Evolutionary conservation across 2,888 invertebrate genomes (phyloP).

Genomic region (Heliconius ismenius): DNA sequence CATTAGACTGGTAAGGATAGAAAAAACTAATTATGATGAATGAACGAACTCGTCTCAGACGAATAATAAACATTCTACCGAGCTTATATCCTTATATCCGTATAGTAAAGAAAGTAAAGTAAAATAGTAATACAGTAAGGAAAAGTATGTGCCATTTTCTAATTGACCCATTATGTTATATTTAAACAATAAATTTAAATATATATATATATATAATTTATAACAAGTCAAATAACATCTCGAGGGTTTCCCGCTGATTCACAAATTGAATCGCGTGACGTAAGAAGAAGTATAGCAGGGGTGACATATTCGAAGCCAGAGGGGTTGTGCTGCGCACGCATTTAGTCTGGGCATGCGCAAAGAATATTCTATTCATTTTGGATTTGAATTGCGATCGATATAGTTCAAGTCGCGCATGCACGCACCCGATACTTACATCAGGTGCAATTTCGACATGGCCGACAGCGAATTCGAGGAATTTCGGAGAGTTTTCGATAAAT

Average conservation of each 20-base stretch:
- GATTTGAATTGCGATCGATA: constrained; percentile 64
- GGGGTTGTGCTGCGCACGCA: constrained; percentile 55
- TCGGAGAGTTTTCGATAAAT: constrained; percentile 91
- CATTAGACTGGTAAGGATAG: too few species aligned
- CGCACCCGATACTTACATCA: constrained; percentile 83
- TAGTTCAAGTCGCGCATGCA: constrained; percentile 63
- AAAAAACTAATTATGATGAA: too few species aligned
- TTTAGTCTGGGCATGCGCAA: constrained; percentile 53
- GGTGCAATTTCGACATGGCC: constrained; percentile 88
- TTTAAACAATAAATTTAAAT: neutral
- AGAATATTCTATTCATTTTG: constrained; percentile 44
- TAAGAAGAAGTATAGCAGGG: constrained; percentile 44
- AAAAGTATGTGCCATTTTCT: neutral
- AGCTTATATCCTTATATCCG: too few species aligned
- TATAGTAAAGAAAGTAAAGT: too few species aligned
- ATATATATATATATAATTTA: neutral
- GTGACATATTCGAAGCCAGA: constrained; percentile 51
- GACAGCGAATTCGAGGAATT: constrained; percentile 97
- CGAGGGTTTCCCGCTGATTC: constrained; percentile 61
- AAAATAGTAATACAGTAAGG: neutral
- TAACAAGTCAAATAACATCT: constrained; percentile 13
- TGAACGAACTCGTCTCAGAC: too few species aligned
- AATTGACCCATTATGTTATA: neutral
- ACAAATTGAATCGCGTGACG: constrained; percentile 50
- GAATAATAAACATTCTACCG: too few species aligned